A percentile compares a stretch with the other conserved stretches of the same genome.
Conservation (phyloP, 2,888 invertebrate genomes). For the Synergus laeviventris region DNA sequence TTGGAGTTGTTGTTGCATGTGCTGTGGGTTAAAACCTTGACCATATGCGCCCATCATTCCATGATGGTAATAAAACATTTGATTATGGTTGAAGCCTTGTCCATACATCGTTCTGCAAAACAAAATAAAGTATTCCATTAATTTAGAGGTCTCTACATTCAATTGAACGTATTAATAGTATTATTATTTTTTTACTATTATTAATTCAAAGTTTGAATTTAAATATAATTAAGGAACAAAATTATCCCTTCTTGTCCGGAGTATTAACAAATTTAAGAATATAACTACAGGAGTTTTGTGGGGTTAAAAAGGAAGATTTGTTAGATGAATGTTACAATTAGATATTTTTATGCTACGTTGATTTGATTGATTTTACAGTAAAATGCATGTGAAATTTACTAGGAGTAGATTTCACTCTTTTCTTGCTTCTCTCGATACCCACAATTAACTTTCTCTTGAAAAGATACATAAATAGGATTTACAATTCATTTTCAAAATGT, state of each 20-base stretch:
- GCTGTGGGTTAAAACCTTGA: slow-evolving; percentile 69
- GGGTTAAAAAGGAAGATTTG: background rate
- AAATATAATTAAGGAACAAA: too few species aligned
- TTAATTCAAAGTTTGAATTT: background rate
- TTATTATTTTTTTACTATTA: background rate
- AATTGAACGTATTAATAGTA: background rate
- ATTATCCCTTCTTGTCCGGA: too few species aligned
- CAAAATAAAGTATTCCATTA: background rate
- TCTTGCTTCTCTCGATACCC: background rate
- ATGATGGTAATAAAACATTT: slow-evolving; percentile 72
- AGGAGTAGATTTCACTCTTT: background rate
- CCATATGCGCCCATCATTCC: slow-evolving; percentile 71
- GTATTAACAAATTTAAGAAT: background rate
- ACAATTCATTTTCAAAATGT: background rate
- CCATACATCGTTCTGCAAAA: slow-evolving; percentile 69
- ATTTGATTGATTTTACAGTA: background rate
- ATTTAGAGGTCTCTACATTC: background rate
- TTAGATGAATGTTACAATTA: background rate
- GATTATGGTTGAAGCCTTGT: slow-evolving; percentile 69
- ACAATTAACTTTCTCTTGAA: background rate
- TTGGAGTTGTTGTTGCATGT: slow-evolving; percentile 60
- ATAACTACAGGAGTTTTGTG: too few species aligned
- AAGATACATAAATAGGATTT: background rate
- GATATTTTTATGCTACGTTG: background rate
- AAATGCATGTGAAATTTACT: background rate